Percentiles rank a stretch among this genome's conserved stretches.
Evolutionary conservation across 2,797 vertebrate genomes (phyloP).

Genomic region (Pangasius djambal): DNA sequence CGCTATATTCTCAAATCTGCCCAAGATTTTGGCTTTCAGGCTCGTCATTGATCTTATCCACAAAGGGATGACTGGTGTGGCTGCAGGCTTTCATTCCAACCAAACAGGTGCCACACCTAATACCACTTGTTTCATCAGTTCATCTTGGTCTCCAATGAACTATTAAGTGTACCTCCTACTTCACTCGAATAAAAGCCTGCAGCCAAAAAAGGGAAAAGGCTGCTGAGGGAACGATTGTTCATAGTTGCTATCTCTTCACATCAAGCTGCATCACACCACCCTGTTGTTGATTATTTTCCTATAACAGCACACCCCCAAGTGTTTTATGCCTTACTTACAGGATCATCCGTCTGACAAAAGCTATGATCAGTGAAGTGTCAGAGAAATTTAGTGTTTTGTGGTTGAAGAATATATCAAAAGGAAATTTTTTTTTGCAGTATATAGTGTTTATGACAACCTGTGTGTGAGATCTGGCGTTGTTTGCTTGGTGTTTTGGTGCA

Average conservation of each 20-base stretch:
- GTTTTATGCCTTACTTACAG: neutral
- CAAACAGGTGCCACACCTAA: too few species aligned
- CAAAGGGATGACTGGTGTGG: too few species aligned
- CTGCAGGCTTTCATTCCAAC: too few species aligned
- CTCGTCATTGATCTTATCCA: too few species aligned
- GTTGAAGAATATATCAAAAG: neutral
- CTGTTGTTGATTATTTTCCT: too few species aligned
- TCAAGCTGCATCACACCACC: too few species aligned
- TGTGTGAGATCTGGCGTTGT: neutral
- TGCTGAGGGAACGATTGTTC: too few species aligned
- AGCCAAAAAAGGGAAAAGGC: too few species aligned
- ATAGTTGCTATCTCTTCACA: too few species aligned
- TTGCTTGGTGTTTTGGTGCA: neutral
- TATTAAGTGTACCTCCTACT: too few species aligned
- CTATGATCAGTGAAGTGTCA: neutral
- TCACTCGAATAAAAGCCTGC: too few species aligned
- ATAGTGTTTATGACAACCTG: neutral
- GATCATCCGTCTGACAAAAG: neutral
- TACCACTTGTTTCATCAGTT: neutral
- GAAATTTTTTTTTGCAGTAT: neutral
- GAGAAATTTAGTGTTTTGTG: neutral
- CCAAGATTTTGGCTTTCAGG: conserved; percentile 67
- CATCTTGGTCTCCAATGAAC: neutral
- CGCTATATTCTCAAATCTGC: conserved; percentile 76
- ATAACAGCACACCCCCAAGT: neutral